phyloP scores from a whole-genome alignment of 2,888 invertebrate genomes.

The Oscheius sp. region DNA sequence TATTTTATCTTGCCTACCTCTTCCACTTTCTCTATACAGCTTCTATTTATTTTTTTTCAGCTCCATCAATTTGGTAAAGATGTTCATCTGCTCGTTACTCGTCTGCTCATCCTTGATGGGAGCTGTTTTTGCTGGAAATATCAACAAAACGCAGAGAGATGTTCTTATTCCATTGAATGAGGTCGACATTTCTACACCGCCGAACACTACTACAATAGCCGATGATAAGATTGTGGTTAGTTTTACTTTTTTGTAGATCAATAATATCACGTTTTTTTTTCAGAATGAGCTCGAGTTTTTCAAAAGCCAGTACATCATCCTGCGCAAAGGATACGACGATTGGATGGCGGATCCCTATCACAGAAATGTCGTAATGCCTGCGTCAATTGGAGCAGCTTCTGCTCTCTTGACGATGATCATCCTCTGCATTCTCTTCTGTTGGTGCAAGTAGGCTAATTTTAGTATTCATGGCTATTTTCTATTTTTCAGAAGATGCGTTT shows the following conservation, averaged over 20 bases:
- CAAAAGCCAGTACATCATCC: not conserved
- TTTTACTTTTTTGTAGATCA: too few species aligned
- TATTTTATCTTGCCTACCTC: too few species aligned
- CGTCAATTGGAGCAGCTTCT: not conserved
- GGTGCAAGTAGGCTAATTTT: not conserved
- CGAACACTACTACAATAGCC: too few species aligned
- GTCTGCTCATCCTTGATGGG: not conserved
- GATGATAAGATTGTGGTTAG: too few species aligned
- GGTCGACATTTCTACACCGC: not conserved
- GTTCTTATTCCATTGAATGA: not conserved
- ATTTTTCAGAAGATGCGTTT: too few species aligned
- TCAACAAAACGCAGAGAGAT: not conserved
- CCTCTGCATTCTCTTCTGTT: not conserved
- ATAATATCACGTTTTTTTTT: not conserved
- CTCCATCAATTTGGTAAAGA: not conserved
- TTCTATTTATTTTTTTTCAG: not conserved
- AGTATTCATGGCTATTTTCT: not conserved
- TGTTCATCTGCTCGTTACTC: not conserved
- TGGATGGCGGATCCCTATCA: constrained; percentile 5
- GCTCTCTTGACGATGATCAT: not conserved
- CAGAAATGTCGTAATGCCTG: not conserved
- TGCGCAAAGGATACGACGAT: not conserved
- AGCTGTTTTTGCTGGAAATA: not conserved
- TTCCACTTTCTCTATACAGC: too few species aligned
- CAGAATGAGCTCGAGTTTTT: not conserved